Conservation (phyloP, 2,888 invertebrate genomes). For the Drosophila mettleri region DNA sequence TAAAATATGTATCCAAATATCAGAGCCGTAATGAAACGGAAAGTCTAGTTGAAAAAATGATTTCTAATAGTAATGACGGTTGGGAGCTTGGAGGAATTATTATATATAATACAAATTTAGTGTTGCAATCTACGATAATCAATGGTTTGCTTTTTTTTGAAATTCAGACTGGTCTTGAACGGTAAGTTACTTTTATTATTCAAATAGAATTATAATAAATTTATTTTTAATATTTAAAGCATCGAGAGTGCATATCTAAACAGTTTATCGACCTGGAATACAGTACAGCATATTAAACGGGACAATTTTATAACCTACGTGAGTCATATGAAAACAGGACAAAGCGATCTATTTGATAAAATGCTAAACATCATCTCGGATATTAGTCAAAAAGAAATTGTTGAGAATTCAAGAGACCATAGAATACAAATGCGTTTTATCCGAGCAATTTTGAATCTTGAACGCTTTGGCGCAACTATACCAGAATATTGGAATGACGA, state of each 20-base stretch:
- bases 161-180: not conserved
- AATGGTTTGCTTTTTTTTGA: conserved; percentile 1
- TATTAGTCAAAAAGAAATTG: not conserved
- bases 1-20: not conserved
- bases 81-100: conserved; percentile 13
- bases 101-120: not conserved
- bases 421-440: conserved; percentile 15
- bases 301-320: not conserved
- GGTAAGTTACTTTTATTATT: conserved; percentile 3
- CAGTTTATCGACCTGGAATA: not conserved
- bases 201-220: not conserved
- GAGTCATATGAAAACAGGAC: not conserved
- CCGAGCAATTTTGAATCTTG: not conserved
- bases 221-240: conserved; percentile 1
- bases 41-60: conserved; percentile 6
- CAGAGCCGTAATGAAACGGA: not conserved
- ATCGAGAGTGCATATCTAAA: conserved; percentile 16
- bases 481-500: not conserved
- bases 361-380: not conserved
- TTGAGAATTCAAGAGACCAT: conserved; percentile 11
- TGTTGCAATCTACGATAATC: not conserved
- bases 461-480: not conserved
- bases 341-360: not conserved
- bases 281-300: not conserved
- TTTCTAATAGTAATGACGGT: not conserved